Evolutionary conservation across 2,888 invertebrate species (phyloP).

Genomic region (Entomobrya multifasciata): DNA sequence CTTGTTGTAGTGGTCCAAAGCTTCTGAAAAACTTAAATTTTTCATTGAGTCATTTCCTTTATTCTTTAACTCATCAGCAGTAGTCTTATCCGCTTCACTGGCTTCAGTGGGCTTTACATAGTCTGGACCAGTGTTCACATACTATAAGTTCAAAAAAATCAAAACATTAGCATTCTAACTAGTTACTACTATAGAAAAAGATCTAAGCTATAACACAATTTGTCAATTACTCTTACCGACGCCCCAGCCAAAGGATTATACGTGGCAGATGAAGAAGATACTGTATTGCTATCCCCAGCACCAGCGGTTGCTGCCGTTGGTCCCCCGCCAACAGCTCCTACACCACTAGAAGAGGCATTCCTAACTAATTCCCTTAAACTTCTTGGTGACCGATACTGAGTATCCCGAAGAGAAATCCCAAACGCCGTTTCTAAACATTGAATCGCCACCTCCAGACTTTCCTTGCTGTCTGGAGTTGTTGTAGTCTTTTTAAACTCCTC

Average conservation of each 20-base stretch:
- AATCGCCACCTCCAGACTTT: conserved; percentile 95
- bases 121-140: conserved; percentile 78
- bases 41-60: conserved; percentile 96
- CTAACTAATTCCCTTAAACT: conserved; percentile 52
- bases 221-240: conserved; percentile 54
- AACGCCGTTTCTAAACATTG: conserved; percentile 97
- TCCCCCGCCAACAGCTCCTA: background rate
- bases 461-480: conserved; percentile 83
- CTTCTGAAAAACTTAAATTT: conserved; percentile 89
- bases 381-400: conserved; percentile 78
- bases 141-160: conserved; percentile 82
- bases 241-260: conserved; percentile 56
- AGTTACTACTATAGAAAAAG: too few relatives aligned
- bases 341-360: background rate
- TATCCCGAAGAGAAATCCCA: conserved; percentile 84
- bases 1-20: conserved; percentile 90
- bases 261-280: conserved; percentile 20
- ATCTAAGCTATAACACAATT: background rate
- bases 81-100: conserved; percentile 82
- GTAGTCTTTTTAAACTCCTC: conserved; percentile 81
- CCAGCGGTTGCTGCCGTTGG: too few relatives aligned
- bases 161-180: too few relatives aligned
- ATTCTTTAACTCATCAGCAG: conserved; percentile 93
- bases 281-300: background rate
- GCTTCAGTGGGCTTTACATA: conserved; percentile 80